These are phyloP conservation scores for Agriopis leucophaearia DNA, from an alignment of 2,888 invertebrate genomes.

Conservation along the genomic window DNA sequence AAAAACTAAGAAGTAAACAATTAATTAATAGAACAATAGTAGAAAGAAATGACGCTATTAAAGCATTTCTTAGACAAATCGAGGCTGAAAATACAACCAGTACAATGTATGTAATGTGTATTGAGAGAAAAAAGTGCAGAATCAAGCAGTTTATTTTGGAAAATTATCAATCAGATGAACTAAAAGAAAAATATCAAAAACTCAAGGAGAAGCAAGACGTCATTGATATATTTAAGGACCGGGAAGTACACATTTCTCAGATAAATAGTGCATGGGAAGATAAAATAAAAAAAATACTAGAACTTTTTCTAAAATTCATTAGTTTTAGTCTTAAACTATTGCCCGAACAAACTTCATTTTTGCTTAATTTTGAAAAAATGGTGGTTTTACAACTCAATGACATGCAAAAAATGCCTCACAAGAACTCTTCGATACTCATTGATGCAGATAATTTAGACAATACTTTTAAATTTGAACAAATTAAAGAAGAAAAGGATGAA, in stretches of 20 bases:
- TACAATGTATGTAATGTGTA: constrained; percentile 77
- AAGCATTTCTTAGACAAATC: constrained; percentile 68
- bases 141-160: constrained; percentile 71
- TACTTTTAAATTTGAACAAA: constrained; percentile 62
- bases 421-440: constrained; percentile 60
- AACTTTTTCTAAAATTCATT: constrained; percentile 76
- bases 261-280: constrained; percentile 75
- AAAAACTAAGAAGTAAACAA: constrained; percentile 60
- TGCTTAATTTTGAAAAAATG: constrained; percentile 77
- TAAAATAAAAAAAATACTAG: constrained; percentile 72
- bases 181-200: constrained; percentile 63
- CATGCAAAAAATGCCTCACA: constrained; percentile 65
- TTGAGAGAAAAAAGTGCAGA: constrained; percentile 78
- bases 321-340: constrained; percentile 75
- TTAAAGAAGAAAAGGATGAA: constrained; percentile 36
- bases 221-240: constrained; percentile 59
- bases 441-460: constrained; percentile 58
- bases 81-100: constrained; percentile 71
- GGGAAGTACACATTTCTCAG: constrained; percentile 58
- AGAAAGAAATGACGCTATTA: constrained; percentile 73
- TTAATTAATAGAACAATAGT: constrained; percentile 62
- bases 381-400: constrained; percentile 77
- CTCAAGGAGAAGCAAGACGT: constrained; percentile 64
- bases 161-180: constrained; percentile 64
- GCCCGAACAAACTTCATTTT: constrained; percentile 77